Base-by-base conservation (phyloP, 2,797 vertebrate genomes). In the Psittacula echo region DNA sequence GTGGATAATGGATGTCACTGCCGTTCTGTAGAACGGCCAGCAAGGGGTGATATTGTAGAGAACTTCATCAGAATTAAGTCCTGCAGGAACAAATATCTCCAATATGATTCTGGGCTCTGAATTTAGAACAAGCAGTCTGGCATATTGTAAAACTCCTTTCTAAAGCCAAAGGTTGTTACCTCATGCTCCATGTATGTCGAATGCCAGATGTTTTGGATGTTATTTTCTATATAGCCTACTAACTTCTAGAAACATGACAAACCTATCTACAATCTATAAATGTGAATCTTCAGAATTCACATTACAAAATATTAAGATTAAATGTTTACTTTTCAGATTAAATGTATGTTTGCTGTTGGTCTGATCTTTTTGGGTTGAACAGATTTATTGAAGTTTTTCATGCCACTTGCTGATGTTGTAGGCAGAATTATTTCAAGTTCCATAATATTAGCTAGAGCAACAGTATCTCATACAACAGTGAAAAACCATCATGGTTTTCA, bases 41-140 rank as follows among this genome's bases (percentile, higher is more conserved):
- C 93, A 94, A 97, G 95, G 94, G 87, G 94, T 96, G 97, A 90
- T 97, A 15, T 97, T 97, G 97, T 68, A 97, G 97, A 97, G 94
- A 96, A 82, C 93, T 97, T 96, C 8, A 1, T 61, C 92, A 90
- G 65, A 81, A 75, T 74, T 81, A 61, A 72, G 50, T 80, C 74
- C 71, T 64, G 3, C 47, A 85, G 87, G 92, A 92, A 66, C 42
- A 91, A 92, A 34, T 90, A 29, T 68, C 76, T 83, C 85, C 87
- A 24, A 29, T 70, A 14, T 75, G 67, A 44, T 18, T 85, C 87
- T 92, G 92, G 81, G 73, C 74, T 85, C 86, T 89, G 50, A 90
- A 72, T 94, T 88, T 56, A 92, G 77, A 94, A 53, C 56, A 42
- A 87, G 26, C 80, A 89, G 67, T 84, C 14, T 58, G 87, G 27